Conservation (phyloP, 2,797 vertebrate species). For the Acridotheres tristis region DNA sequence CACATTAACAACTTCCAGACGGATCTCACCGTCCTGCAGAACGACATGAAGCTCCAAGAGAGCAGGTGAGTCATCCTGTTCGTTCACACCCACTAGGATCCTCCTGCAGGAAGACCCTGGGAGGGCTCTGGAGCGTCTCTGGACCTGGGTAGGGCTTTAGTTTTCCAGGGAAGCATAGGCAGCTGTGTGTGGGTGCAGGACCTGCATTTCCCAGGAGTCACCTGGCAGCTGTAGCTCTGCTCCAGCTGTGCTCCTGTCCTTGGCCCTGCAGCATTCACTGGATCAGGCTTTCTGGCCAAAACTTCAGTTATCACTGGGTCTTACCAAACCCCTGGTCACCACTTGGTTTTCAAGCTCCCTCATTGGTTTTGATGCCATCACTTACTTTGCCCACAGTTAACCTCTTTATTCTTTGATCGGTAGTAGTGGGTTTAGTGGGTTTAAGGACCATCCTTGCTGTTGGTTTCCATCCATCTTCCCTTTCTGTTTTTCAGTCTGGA, state of each 20-base stretch:
- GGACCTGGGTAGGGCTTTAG: neutral
- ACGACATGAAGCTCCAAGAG: constrained; percentile 86
- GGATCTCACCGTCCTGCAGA: constrained; percentile 88
- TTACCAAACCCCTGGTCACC: neutral
- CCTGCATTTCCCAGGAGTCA: neutral
- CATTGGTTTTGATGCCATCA: neutral
- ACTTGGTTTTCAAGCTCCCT: neutral
- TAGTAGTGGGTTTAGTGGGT: neutral
- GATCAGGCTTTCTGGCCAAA: neutral
- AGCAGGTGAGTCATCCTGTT: constrained; percentile 74
- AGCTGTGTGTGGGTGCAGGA: neutral
- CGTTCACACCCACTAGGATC: neutral
- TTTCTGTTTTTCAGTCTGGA: neutral
- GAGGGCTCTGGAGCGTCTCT: neutral
- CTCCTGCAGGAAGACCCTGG: neutral
- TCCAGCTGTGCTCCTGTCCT: neutral
- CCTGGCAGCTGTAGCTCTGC: neutral
- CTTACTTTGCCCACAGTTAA: neutral
- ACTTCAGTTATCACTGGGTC: neutral
- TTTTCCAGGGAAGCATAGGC: fast-evolving
- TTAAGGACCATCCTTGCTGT: neutral
- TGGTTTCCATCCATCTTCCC: neutral
- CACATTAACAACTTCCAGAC: constrained; percentile 86
- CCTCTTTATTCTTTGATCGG: neutral
- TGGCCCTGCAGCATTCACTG: neutral